These are phyloP conservation scores for Probaryconus sp. DNA, from an alignment of 1,140 invertebrate genomes.

Conservation along the genomic window DNA sequence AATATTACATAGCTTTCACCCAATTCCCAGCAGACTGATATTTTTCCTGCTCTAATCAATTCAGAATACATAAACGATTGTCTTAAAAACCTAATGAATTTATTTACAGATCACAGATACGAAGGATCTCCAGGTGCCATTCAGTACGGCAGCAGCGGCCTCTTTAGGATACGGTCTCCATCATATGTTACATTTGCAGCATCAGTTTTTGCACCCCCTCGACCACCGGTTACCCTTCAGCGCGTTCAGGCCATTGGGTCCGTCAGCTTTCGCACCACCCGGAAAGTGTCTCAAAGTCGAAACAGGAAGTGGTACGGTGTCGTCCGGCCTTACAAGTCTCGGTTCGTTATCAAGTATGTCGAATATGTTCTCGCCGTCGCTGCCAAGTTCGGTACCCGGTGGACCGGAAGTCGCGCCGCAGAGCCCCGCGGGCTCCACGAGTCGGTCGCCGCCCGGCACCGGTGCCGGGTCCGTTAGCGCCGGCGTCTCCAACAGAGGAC, in stretches of 20 bases:
- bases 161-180: slow-evolving; percentile 79
- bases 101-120: slow-evolving; percentile 76
- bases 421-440: slow-evolving; percentile 66
- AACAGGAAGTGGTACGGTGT: slow-evolving; percentile 67
- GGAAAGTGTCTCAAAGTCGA: slow-evolving; percentile 79
- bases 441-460: slow-evolving; percentile 62
- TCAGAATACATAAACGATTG: too few species aligned
- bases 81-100: too few species aligned
- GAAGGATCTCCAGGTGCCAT: slow-evolving; percentile 78
- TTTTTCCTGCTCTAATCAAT: too few species aligned
- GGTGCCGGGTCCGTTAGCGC: slow-evolving; percentile 34
- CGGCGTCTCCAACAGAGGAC: slow-evolving; percentile 62
- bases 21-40: too few species aligned
- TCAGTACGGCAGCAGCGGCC: slow-evolving; percentile 76
- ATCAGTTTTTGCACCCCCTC: slow-evolving; percentile 77
- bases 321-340: slow-evolving; percentile 72
- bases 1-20: too few species aligned
- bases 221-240: slow-evolving; percentile 77
- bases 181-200: slow-evolving; percentile 76
- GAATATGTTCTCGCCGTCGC: slow-evolving; percentile 76
- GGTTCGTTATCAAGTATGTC: slow-evolving; percentile 75
- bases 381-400: slow-evolving; percentile 65
- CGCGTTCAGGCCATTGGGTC: slow-evolving; percentile 74
- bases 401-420: slow-evolving; percentile 68
- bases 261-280: slow-evolving; percentile 80